Base-by-base conservation (phyloP, 2,888 invertebrate genomes). In the Napeogenes inachia region DNA sequence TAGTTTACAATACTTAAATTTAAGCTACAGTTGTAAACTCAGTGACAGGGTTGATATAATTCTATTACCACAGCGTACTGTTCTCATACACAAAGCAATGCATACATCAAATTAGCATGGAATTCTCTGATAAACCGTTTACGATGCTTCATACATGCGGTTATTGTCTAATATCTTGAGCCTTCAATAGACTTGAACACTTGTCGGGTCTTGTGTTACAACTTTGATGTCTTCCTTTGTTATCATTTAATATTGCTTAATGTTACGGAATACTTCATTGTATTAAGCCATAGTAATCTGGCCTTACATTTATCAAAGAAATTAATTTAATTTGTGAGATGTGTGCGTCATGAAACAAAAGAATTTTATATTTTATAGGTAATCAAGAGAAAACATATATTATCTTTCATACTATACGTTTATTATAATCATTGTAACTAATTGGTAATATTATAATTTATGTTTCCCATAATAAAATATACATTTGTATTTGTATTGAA, bases 101-200 rank as follows among this genome's bases (percentile, higher is more conserved):
- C 42, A 50, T 50, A 47, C 13, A 30, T 30, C 50, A 30, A 21
- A 50, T 50, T 50, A 8, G 30, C 50, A 10, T 50, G 5, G 50
- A 13, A 50, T 50, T 21, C 50, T 50, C 50, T 50, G 50, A 50
- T 50, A 50, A 50, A 50, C 50, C 21, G 50, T 50, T 21, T 21
- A 50, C 21, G 13, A 33, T 38, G 55, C 59, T 56, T 42, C 56
- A 47, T 53, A 58, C 13, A 53, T 61, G 59, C 64, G 56, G 50
- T 38, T 64, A 58, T 54, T 58, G 46, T 46, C 38, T 64, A 54
- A 59, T 64, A 58, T 61, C 60, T 61, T 56, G 35, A 33, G 53
- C 53, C 45, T 56, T 53, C 59, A 21, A 33, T 35, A 53, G 59
- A 59, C 54, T 56, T 50, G 21, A 50, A 50, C 50, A 13, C 13